Conservation (phyloP, 2,113 vertebrate species). For the Gymnogyps californianus region DNA sequence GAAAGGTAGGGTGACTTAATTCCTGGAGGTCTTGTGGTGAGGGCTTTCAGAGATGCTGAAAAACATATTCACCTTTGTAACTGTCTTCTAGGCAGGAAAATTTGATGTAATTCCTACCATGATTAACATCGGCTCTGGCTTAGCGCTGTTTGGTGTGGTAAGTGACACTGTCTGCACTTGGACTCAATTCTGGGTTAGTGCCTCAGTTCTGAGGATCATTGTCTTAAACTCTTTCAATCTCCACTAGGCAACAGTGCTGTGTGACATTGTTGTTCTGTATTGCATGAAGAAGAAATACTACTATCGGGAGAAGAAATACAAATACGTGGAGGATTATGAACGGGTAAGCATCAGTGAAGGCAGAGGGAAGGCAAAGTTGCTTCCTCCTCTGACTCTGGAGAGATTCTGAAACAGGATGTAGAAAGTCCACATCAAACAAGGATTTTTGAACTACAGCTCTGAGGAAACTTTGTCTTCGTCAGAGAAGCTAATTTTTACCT, state of each 20-base stretch:
- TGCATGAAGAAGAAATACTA: conserved; percentile 77
- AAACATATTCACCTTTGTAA: not conserved
- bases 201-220: not conserved
- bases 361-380: not conserved
- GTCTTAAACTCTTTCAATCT: not conserved
- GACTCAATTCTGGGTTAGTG: not conserved
- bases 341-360: conserved; percentile 47
- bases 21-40: not conserved
- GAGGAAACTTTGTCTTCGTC: not conserved
- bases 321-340: conserved; percentile 79
- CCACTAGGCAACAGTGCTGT: conserved; percentile 77
- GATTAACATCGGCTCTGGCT: conserved; percentile 84
- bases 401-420: not conserved
- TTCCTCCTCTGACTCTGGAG: not conserved
- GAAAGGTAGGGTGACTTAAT: conserved; percentile 74
- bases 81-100: conserved; percentile 80
- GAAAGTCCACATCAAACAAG: not conserved
- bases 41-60: not conserved
- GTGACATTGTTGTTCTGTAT: conserved; percentile 82
- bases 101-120: conserved; percentile 86
- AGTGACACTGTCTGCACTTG: conserved; percentile 10
- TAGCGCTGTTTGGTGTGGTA: conserved; percentile 84
- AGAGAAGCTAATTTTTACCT: conserved; percentile 26
- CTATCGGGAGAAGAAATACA: conserved; percentile 83
- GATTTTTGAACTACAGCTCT: not conserved